phyloP scores from a whole-genome alignment of 2,113 vertebrate species.

The Rhinoderma darwinii region DNA sequence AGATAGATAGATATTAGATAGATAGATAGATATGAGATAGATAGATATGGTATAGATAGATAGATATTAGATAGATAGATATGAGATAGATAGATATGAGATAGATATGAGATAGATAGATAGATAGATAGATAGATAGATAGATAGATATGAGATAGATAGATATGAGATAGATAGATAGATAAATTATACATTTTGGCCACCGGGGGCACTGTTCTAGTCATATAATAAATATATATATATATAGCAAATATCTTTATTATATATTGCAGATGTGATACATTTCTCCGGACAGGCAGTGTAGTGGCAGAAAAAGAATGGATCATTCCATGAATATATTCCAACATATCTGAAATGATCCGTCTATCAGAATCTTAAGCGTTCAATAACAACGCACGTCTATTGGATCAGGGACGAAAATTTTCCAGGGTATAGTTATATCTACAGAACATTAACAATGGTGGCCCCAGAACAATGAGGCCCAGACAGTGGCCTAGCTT shows the following conservation, averaged over 20 bases:
- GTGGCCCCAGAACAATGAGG: no score
- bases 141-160: neutral
- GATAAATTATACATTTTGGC: neutral
- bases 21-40: conserved; percentile 11
- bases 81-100: neutral
- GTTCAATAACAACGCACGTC: neutral
- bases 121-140: neutral
- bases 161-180: neutral
- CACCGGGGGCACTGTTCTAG: neutral
- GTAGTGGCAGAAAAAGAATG: neutral
- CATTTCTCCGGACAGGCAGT: neutral
- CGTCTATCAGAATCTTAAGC: neutral
- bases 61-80: no score
- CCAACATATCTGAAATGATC: neutral
- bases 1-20: conserved; percentile 7
- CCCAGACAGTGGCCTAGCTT: no score
- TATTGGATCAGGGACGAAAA: no score
- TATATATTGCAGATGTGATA: no score
- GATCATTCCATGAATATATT: neutral
- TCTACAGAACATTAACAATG: no score
- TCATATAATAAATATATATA: no score
- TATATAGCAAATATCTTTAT: no score
- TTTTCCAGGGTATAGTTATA: no score
- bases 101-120: neutral
- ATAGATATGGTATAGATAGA: no score